Evolutionary conservation across 1,140 invertebrate genomes (phyloP), one percentile per base, ranked within the genome.

Genomic region (Drosophila sp.): DNA sequence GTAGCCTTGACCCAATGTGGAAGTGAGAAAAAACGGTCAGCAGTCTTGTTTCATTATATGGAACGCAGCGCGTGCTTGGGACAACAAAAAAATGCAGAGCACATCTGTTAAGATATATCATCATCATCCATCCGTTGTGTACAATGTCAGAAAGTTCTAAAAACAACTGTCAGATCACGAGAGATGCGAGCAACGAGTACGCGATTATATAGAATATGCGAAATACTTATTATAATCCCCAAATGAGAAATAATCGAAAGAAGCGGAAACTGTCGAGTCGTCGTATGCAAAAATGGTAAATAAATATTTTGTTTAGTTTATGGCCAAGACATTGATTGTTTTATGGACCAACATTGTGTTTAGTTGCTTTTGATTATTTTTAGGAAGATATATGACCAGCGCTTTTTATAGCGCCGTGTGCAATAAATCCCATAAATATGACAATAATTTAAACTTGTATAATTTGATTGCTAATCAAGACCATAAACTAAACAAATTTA

Each of bases 31-130:
- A 41, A 27, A 5, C 34, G 36, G 14, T n/a, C 21, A 63, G 36
- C 61, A 43, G 53, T 40, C 38, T 32, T 51, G 4, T 46, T 2
- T 32, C 18, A 36, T 36, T 48, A 40, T 45, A 63, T 65, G 58
- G 58, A 80, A 78, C 50, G 32, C 7, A 63, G 48, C 58, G 69
- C 67, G 45, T 53, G 41, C 58, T 50, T 29, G 46, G n/a, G 32
- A 53, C 50, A 46, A 36, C 14, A 89, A 61, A 89, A 61, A 53
- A 80, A 67, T 74, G 72, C 79, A 53, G 51, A 82, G 70, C 51
- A 83, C 83, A 87, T 87, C 83, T 87, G 83, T 61, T 77, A 13
- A 77, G 62, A 87, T 83, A 74, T 75, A 89, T 89, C 82, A 87
- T 83, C 54, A 48, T 43, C 67, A 78, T 48, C 71, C 56, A 87